Conservation (phyloP, 2,113 vertebrate species). For the Zosterops lateralis region DNA sequence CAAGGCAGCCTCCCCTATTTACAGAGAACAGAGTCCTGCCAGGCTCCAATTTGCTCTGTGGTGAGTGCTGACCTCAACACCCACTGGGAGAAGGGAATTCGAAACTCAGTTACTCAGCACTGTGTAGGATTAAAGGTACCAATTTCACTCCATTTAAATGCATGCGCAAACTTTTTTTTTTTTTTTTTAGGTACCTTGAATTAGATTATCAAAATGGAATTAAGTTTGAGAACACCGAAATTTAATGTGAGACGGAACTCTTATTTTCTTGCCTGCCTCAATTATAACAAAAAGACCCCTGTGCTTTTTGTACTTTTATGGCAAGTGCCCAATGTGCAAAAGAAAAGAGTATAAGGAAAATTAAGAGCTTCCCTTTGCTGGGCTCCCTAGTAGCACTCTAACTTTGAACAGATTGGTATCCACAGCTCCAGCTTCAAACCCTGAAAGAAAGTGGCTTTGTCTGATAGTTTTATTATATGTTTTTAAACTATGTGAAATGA, state of each 20-base stretch:
- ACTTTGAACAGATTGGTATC: slow-evolving; percentile 47
- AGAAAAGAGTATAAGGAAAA: slow-evolving; percentile 18
- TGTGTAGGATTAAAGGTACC: not conserved
- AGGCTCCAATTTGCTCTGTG: not conserved
- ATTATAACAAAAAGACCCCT: not conserved
- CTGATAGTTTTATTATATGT: slow-evolving; percentile 65
- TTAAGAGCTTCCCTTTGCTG: slow-evolving; percentile 33
- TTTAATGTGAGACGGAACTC: not conserved
- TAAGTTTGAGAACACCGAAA: not conserved
- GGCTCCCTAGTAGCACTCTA: not conserved
- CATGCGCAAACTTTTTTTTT: not conserved
- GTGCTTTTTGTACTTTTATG: slow-evolving; percentile 3
- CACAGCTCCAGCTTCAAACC: slow-evolving; percentile 28
- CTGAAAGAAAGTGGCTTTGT: slow-evolving; percentile 52
- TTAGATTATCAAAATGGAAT: slow-evolving; percentile 25
- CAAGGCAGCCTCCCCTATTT: not conserved
- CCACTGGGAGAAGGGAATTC: not conserved
- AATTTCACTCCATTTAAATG: not conserved
- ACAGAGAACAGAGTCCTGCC: not conserved
- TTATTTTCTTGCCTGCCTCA: slow-evolving; percentile 12
- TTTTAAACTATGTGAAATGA: slow-evolving; percentile 64
- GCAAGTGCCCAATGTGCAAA: not conserved
- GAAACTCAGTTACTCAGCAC: not conserved
- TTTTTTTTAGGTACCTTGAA: not conserved
- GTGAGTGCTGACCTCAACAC: not conserved